Conservation (phyloP, 2,113 vertebrate species). For the Terrapene triunguis region DNA sequence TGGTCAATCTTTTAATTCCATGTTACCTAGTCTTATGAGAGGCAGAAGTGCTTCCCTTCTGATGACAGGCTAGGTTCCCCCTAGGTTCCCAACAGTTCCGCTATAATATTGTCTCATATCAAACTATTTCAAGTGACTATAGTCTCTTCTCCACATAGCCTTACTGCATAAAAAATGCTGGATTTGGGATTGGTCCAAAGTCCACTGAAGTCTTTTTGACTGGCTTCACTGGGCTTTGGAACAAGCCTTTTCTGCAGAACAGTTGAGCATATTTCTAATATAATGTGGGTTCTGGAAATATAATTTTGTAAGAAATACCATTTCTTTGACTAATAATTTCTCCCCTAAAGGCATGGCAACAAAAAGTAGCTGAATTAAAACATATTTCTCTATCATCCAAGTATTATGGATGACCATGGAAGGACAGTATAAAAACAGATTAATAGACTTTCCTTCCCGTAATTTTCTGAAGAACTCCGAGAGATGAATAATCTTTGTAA, state of each 20-base stretch:
- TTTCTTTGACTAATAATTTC: not conserved
- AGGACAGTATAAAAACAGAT: not conserved
- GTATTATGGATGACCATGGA: not conserved
- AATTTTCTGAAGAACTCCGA: not conserved
- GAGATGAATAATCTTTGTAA: not conserved
- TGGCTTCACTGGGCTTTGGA: not conserved
- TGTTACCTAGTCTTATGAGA: not conserved
- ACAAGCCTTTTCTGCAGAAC: not conserved
- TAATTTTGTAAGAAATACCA: not conserved
- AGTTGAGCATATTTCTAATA: not conserved
- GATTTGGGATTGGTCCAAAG: not conserved
- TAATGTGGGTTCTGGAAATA: not conserved
- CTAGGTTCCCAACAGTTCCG: not conserved
- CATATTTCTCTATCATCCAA: not conserved
- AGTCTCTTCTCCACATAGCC: fast-evolving
- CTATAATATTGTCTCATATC: not conserved
- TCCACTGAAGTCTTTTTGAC: not conserved
- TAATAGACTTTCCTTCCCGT: not conserved
- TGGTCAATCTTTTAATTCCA: not conserved
- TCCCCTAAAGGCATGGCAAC: not conserved
- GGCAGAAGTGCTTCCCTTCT: not conserved
- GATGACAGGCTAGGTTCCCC: not conserved
- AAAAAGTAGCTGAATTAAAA: constrained; percentile 5
- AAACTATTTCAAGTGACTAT: not conserved
- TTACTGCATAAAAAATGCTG: not conserved